phyloP scores from a whole-genome alignment of 2,888 invertebrate genomes.

The Melanargia galathea region DNA sequence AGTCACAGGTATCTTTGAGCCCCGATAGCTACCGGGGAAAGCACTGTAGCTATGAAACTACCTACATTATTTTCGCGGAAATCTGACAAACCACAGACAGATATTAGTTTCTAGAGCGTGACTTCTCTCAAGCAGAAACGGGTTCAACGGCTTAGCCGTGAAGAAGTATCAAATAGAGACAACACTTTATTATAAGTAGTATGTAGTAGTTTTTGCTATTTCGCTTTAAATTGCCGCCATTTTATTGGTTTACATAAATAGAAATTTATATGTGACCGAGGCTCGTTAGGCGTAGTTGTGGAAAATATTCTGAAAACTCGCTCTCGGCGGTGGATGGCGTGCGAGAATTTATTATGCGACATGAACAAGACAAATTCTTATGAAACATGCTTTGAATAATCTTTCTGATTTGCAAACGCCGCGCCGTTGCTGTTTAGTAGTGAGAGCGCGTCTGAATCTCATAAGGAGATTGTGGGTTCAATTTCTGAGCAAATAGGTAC shows the following conservation, averaged over 20 bases:
- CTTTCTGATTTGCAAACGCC: slow-evolving; percentile 11
- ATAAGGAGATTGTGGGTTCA: neutral
- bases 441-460: neutral
- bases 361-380: slow-evolving; percentile 31
- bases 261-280: slow-evolving; percentile 4
- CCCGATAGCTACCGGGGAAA: no score
- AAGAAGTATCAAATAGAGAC: neutral
- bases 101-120: no score
- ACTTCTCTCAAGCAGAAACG: no score
- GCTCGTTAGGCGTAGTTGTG: neutral
- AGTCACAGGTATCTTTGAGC: no score
- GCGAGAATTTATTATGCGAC: slow-evolving; percentile 30
- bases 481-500: neutral
- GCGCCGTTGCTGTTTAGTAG: neutral
- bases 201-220: neutral
- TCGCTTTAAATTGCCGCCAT: neutral
- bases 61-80: no score
- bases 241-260: neutral
- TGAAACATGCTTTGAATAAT: slow-evolving; percentile 26
- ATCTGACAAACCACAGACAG: no score
- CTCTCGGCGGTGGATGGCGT: slow-evolving; percentile 25
- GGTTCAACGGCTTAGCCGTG: neutral
- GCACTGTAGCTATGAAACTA: no score
- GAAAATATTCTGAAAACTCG: slow-evolving; percentile 16
- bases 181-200: no score